phyloP scores from a whole-genome alignment of 1,140 invertebrate species.

The Drosophila murphyi region DNA sequence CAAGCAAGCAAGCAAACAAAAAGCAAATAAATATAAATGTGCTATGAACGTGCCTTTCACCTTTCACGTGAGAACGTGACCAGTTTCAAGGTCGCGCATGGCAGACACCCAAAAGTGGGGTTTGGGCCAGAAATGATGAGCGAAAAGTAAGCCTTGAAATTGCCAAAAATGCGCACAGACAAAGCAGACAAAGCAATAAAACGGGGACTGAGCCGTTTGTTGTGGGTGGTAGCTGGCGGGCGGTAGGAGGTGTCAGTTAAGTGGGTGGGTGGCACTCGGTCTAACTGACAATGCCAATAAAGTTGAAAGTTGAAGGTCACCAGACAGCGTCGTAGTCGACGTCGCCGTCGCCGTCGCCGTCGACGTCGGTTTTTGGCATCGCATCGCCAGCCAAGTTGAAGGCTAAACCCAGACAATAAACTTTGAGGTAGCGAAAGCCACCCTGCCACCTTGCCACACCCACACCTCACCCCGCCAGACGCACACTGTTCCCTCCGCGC shows the following conservation, averaged over 20 bases:
- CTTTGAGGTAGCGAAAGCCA: conserved; percentile 39
- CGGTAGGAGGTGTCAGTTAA: not conserved
- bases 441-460: not conserved
- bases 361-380: conserved; percentile 74
- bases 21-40: conserved; percentile 18
- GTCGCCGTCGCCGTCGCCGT: conserved; percentile 11
- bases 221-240: not conserved
- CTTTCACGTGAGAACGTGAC: conserved; percentile 77
- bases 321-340: conserved; percentile 50
- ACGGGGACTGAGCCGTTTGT: not conserved
- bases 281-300: conserved; percentile 79
- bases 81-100: conserved; percentile 73
- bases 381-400: conserved; percentile 34
- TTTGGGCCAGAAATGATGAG: not conserved
- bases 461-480: conserved; percentile 22
- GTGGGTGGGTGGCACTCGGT: conserved; percentile 16
- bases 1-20: no score
- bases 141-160: conserved; percentile 68
- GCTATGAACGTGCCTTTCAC: conserved; percentile 72
- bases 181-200: conserved; percentile 19
- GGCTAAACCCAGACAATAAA: conserved; percentile 45
- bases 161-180: conserved; percentile 66
- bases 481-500: not conserved
- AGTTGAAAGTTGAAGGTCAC: conserved; percentile 84
- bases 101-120: conserved; percentile 58